Percentiles rank a stretch among this genome's conserved stretches.
Evolutionary conservation across 2,797 vertebrate species (phyloP).

Genomic region (Gambelia wislizenii): DNA sequence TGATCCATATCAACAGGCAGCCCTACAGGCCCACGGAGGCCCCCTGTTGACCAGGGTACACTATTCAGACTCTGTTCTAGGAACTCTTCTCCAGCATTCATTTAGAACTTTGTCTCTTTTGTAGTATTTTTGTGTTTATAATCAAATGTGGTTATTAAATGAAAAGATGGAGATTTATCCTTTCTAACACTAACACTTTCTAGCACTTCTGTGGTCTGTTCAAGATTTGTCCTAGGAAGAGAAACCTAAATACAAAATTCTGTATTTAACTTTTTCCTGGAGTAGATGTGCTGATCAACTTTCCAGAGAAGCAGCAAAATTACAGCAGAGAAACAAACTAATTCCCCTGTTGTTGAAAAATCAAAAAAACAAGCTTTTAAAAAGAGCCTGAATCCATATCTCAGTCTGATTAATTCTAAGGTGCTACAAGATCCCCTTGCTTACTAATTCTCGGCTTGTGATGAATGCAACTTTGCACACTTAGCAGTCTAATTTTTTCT

Average conservation of each 20-base stretch:
- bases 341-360: neutral
- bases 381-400: neutral
- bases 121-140: conserved; percentile 16
- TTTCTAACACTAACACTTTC: neutral
- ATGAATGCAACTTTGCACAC: too few species aligned
- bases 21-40: too few species aligned
- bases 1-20: too few species aligned
- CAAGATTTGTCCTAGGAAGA: neutral
- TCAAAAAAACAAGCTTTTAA: neutral
- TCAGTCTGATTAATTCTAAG: neutral
- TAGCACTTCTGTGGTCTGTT: neutral
- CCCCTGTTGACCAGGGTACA: neutral
- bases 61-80: neutral
- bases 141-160: too few species aligned
- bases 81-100: neutral
- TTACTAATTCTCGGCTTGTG: too few species aligned
- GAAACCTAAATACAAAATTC: neutral
- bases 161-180: neutral
- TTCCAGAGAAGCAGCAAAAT: neutral
- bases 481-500: neutral
- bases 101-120: conserved; percentile 16
- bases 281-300: neutral
- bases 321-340: neutral
- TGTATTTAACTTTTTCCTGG: neutral
- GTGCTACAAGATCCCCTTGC: too few species aligned